These are phyloP conservation scores for Scleropages formosus DNA, from an alignment of 2,797 vertebrate species.

Conservation along the genomic window DNA sequence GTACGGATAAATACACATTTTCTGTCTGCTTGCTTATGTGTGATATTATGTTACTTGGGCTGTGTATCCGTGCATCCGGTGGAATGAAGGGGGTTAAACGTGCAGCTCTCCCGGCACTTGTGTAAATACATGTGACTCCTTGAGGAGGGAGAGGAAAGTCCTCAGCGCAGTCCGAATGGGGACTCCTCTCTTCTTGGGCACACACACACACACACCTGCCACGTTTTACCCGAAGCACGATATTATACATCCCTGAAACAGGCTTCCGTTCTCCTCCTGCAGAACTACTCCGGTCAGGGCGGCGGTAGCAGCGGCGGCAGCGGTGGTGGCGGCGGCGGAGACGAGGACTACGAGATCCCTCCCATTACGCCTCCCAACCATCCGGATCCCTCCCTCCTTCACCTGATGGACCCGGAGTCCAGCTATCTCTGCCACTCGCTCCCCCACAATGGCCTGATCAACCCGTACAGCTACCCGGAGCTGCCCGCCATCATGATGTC, in stretches of 20 bases:
- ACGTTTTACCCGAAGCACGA: neutral
- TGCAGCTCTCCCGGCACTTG: constrained; percentile 3
- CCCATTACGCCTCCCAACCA: constrained; percentile 98
- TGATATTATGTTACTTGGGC: too few relatives aligned
- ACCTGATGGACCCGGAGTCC: constrained; percentile 93
- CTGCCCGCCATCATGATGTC: constrained; percentile 98
- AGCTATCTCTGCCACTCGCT: constrained; percentile 95
- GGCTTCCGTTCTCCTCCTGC: constrained; percentile 15
- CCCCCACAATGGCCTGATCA: constrained; percentile 90
- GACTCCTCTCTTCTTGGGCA: neutral
- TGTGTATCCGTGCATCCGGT: too few relatives aligned
- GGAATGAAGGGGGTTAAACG: constrained; percentile 5
- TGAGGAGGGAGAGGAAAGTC: neutral
- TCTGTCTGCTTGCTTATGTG: too few relatives aligned
- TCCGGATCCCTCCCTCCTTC: constrained; percentile 88
- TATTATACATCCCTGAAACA: constrained; percentile 2
- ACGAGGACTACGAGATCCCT: constrained; percentile 97
- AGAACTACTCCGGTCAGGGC: constrained; percentile 67
- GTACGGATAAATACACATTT: too few relatives aligned
- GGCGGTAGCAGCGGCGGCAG: constrained; percentile 57
- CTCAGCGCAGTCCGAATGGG: neutral
- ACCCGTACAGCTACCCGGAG: constrained; percentile 93
- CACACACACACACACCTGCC: neutral
- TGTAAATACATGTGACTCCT: neutral
- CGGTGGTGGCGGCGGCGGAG: constrained; percentile 77